phyloP scores from a whole-genome alignment of 2,113 vertebrate genomes.

The Antennarius striatus region DNA sequence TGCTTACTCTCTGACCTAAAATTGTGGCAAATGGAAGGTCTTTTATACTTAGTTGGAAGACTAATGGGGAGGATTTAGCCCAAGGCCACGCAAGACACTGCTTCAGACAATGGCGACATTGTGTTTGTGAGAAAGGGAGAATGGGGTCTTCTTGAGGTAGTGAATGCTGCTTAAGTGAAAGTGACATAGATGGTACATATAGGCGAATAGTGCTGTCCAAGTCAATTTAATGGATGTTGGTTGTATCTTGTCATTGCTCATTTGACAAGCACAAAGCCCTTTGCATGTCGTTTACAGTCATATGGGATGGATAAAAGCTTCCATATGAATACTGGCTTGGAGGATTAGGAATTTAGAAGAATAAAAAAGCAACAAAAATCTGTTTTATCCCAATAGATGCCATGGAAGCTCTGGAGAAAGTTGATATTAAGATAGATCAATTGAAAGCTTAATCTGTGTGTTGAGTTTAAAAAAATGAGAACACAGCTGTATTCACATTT shows the following conservation, averaged over 20 bases:
- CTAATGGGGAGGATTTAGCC: slow-evolving; percentile 13
- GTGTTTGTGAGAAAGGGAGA: background rate
- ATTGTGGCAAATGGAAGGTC: background rate
- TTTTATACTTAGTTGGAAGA: slow-evolving; percentile 34
- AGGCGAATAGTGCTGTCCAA: background rate
- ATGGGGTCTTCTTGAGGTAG: slow-evolving; percentile 34
- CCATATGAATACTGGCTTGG: slow-evolving; percentile 49
- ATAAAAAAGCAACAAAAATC: slow-evolving; percentile 47
- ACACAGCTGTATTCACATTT: slow-evolving; percentile 17
- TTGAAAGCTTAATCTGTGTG: slow-evolving; percentile 12
- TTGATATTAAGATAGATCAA: slow-evolving; percentile 34
- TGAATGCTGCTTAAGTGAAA: slow-evolving; percentile 22
- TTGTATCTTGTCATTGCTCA: slow-evolving; percentile 28
- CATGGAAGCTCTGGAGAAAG: slow-evolving; percentile 20
- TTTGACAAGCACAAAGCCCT: slow-evolving; percentile 38
- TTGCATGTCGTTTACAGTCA: slow-evolving; percentile 51
- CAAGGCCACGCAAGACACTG: slow-evolving; percentile 14
- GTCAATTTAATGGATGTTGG: slow-evolving; percentile 38
- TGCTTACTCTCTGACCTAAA: background rate
- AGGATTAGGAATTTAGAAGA: slow-evolving; percentile 39
- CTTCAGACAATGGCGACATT: slow-evolving; percentile 9
- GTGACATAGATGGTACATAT: background rate
- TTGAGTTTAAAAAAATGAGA: too few species aligned
- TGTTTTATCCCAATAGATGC: slow-evolving; percentile 39
- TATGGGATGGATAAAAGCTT: slow-evolving; percentile 41